phyloP scores from a whole-genome alignment of 1,140 invertebrate genomes.

The Myzus persicae region DNA sequence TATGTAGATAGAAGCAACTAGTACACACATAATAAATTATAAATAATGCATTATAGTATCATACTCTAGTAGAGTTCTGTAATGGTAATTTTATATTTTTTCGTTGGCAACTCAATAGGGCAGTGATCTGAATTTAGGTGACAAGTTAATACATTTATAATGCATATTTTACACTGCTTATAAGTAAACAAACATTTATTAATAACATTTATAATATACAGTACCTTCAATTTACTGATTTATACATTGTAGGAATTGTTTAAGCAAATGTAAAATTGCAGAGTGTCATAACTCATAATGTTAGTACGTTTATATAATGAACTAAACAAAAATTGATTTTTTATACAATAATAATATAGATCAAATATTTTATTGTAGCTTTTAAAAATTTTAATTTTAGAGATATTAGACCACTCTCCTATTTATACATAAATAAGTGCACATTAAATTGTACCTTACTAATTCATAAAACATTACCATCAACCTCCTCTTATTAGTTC shows the following conservation, averaged over 20 bases:
- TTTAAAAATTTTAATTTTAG: not conserved
- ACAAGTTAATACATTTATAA: constrained; percentile 15
- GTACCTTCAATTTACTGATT: not conserved
- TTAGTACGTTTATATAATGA: not conserved
- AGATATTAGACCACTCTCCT: not conserved
- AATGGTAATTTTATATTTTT: constrained; percentile 34
- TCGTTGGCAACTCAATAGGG: not conserved
- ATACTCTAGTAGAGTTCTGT: not conserved
- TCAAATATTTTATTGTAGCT: not conserved
- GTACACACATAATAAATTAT: constrained; percentile 24
- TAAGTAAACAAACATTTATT: not conserved
- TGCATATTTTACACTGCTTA: not conserved
- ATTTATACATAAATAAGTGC: not conserved
- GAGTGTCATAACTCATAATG: not conserved
- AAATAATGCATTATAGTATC: constrained; percentile 43
- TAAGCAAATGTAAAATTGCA: not conserved
- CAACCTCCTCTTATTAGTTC: not conserved
- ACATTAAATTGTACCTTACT: not conserved
- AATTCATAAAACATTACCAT: not conserved
- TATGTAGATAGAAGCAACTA: constrained; percentile 33
- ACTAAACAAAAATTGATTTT: not conserved
- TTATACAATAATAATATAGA: not conserved
- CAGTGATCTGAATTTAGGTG: constrained; percentile 34
- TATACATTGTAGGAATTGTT: not conserved
- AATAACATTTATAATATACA: not conserved